phyloP scores from a whole-genome alignment of 37 sponge, comb jelly and placozoan species.

The Geodia barretti region DNA sequence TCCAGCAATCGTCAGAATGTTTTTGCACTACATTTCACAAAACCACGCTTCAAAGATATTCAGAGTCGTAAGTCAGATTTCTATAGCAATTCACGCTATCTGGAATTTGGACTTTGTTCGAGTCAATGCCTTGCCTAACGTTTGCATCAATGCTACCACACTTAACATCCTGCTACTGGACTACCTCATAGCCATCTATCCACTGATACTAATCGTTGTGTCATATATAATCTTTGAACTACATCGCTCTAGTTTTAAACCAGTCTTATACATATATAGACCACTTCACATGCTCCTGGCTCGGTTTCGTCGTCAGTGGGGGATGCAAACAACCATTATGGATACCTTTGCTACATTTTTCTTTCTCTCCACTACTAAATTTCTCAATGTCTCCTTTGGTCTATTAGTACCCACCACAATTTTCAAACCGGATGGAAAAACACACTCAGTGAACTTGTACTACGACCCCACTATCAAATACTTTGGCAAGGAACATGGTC shows the following conservation, averaged over 20 bases:
- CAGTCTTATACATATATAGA: no score
- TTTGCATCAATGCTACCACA: neutral
- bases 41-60: no score
- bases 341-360: neutral
- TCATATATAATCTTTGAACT: no score
- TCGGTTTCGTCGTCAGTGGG: neutral
- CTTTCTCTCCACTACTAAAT: neutral
- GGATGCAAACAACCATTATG: neutral
- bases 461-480: conserved; percentile 12
- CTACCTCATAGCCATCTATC: neutral
- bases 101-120: neutral
- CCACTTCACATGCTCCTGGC: no score
- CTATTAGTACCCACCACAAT: neutral
- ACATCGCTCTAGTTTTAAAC: no score
- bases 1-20: no score
- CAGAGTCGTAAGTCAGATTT: no score
- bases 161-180: neutral
- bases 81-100: no score
- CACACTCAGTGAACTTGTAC: conserved; percentile 2
- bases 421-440: no score
- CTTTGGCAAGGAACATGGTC: conserved; percentile 19
- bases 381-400: neutral
- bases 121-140: neutral
- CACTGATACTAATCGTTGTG: neutral
- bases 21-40: no score